Conservation (phyloP, 1,140 invertebrate species). For the Drosophila athabasca region DNA sequence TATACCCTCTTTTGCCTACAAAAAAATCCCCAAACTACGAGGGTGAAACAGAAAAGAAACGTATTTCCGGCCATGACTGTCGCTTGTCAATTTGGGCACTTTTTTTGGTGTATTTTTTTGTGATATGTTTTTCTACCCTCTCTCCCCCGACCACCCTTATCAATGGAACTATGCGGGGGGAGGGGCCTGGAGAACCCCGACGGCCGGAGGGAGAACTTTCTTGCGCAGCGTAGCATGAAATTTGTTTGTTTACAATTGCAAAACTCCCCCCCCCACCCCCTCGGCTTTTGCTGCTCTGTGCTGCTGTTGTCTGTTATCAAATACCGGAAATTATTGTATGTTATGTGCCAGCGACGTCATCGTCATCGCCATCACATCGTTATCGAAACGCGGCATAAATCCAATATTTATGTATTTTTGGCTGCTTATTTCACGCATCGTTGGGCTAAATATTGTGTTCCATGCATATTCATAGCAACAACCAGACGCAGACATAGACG, state of each 20-base stretch:
- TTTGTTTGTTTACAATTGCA: slow-evolving; percentile 78
- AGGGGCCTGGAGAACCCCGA: background rate
- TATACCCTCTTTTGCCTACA: too few relatives aligned
- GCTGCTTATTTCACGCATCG: slow-evolving; percentile 72
- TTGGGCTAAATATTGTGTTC: slow-evolving; percentile 13
- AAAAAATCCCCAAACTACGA: background rate
- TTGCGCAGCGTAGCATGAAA: slow-evolving; percentile 72
- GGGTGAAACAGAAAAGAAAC: slow-evolving; percentile 12
- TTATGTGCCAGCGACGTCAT: slow-evolving; percentile 50
- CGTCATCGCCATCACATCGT: slow-evolving; percentile 40
- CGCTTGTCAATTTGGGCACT: slow-evolving; percentile 65
- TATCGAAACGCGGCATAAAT: slow-evolving; percentile 66
- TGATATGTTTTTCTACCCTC: background rate
- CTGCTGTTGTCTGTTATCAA: slow-evolving; percentile 57
- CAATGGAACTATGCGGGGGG: slow-evolving; percentile 29
- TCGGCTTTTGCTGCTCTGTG: background rate
- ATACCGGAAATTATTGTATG: slow-evolving; percentile 78
- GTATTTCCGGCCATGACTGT: slow-evolving; percentile 62
- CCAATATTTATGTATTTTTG: slow-evolving; percentile 68
- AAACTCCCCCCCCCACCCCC: slow-evolving; percentile 10
- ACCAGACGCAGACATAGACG: background rate
- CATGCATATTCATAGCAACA: slow-evolving; percentile 35
- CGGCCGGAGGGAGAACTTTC: slow-evolving; percentile 38
- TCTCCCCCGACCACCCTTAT: slow-evolving; percentile 9
- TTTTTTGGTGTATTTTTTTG: slow-evolving; percentile 26